Evolutionary conservation across 2,113 vertebrate genomes (phyloP).

Genomic region (Atrichornis clamosus): DNA sequence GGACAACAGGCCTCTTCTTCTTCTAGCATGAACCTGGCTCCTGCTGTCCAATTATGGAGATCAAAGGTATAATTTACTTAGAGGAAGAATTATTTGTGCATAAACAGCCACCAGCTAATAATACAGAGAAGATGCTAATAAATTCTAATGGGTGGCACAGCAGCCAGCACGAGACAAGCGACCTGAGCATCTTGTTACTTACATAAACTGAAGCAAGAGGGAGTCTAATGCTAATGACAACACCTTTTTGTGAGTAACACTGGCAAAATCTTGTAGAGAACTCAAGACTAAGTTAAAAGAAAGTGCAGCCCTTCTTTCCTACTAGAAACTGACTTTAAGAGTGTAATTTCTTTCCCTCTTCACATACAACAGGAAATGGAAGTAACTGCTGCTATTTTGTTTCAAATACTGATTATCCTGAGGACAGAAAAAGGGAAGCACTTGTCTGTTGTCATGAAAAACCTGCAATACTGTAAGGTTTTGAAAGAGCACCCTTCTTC

Average conservation of each 20-base stretch:
- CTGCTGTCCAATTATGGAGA: background rate
- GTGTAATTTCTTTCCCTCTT: background rate
- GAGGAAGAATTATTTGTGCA: constrained; percentile 35
- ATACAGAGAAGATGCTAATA: constrained; percentile 41
- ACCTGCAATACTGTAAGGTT: background rate
- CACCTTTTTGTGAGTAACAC: background rate
- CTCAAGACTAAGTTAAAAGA: background rate
- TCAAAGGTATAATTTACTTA: constrained; percentile 36
- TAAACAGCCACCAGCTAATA: constrained; percentile 38
- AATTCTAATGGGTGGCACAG: constrained; percentile 10
- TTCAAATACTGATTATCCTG: background rate
- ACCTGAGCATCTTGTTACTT: background rate
- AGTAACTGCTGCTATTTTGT: background rate
- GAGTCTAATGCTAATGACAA: constrained; percentile 30
- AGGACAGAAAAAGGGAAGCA: background rate
- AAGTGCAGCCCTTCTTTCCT: background rate
- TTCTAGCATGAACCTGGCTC: background rate
- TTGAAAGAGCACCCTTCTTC: background rate
- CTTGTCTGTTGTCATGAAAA: background rate
- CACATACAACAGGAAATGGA: background rate
- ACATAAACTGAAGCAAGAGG: constrained; percentile 22
- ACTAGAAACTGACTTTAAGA: background rate
- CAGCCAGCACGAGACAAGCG: background rate
- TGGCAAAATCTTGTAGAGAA: background rate
- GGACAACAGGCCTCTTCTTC: background rate